Evolutionary conservation across 2,797 vertebrate genomes (phyloP), one percentile per base, ranked within the genome.

Genomic region (Percopsis omiscomaycus): DNA sequence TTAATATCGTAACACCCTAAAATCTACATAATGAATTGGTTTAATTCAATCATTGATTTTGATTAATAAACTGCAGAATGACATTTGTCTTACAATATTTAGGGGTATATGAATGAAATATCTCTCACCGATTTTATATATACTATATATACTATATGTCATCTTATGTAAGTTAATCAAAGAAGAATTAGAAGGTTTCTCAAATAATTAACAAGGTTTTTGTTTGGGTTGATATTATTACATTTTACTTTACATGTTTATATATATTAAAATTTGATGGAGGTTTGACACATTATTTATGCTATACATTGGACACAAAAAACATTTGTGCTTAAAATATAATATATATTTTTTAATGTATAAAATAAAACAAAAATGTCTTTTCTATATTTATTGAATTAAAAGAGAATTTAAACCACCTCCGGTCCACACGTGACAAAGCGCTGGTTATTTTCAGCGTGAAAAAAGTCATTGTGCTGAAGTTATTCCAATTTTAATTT

Each of bases 401-500:
- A 1, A 52, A 48, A 62, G 11, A 4, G 6, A 68, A 72, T 55
- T 63, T 16, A 69, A 59, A 60, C 10, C 56, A 16, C 2, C 47
- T 1, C 11, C 48, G 22, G 8, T 53, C 30, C 37, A n/a, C 80
- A 54, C 6, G 6, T 0, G 1, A 72, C 63, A 80, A 64, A 68
- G 55, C 28, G 30, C 16, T 2, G 3, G 27, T 64, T 79, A 53
- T 55, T 30, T 64, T 63, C 56, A 28, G 60, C 50, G 61, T 71
- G 70, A 86, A 83, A 74, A 75, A 81, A 72, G 64, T 76, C 68
- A 67, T 73, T 81, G 69, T 80, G 71, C 65, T 27, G 9, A 58
- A 69, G 65, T 68, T 78, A 73, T 77, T 77, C 67, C 62, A 69
- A 69, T 83, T 86, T 84, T 74, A 87, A 85, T 85, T 84, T 84